Evolutionary conservation across 1,140 invertebrate genomes (phyloP), one percentile per base, ranked within the genome.

Genomic region (Dreissena rostriformis): DNA sequence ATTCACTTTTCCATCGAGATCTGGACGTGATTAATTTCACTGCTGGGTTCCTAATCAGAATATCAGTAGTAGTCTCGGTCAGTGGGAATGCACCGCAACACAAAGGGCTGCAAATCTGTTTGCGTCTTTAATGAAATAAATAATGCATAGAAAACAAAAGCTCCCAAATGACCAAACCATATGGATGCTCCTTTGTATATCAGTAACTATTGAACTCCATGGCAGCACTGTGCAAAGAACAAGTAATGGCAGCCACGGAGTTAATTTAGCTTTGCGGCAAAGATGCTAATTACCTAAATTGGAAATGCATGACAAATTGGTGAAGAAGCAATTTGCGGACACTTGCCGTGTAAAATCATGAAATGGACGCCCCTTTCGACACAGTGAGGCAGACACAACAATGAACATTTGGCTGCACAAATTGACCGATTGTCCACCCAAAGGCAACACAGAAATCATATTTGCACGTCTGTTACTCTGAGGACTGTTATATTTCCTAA

Each of bases 111-210:
- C 28, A 24, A 70, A 70, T 71, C 77, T n/a, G 70, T 39, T 79
- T 79, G 22, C 17, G n/a, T 79, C 77, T 53, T 29, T 14, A 52
- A 70, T 68, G 77, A 71, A 79, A 79, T 79, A 79, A 79, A 79
- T 79, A 68, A 68, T 79, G 77, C 51, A 81, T 39, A 24, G 79
- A 72, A 81, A 81, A 29, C 22, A 81, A 81, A 66, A 55, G 55
- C 15, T 52, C 53, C 24, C 39, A 61, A 81, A 72, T 81, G 71
- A 68, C 49, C 39, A 82, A 82, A 82, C 72, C 80, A 82, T 82
- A 82, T 82, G 80, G 39, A 82, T 65, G 29, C 55, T 55, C 28
- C 80, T 75, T 82, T 82, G 80, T 82, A 82, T 28, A 28, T 61
- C 22, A n/a, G 17, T 24, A 24, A 39, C 39, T 39, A 39, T 39